Evolutionary conservation across 2,888 invertebrate genomes (phyloP).

Genomic region (Lasioglossum morio): DNA sequence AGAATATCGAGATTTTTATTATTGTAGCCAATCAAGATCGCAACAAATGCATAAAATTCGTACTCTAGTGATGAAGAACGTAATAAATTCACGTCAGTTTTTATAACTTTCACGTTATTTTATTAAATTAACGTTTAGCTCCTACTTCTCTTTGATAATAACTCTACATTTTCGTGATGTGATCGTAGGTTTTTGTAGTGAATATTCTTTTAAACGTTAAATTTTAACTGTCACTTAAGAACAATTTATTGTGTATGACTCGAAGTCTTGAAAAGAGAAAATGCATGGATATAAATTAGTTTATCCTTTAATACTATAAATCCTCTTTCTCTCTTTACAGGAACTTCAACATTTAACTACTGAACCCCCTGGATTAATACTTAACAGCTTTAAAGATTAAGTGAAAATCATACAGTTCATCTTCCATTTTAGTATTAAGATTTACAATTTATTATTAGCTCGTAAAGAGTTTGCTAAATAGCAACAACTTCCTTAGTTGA

Average conservation of each 20-base stretch:
- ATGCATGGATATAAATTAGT: neutral
- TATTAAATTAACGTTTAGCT: neutral
- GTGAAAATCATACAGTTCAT: neutral
- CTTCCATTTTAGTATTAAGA: neutral
- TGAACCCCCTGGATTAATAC: neutral
- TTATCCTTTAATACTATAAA: neutral
- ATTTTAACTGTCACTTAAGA: neutral
- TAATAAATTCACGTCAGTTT: neutral
- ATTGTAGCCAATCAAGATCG: neutral
- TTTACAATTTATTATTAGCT: neutral
- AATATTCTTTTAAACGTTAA: neutral
- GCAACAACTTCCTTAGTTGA: neutral
- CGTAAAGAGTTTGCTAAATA: neutral
- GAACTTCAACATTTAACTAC: neutral
- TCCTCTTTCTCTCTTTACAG: neutral
- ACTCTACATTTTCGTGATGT: neutral
- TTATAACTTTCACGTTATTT: neutral
- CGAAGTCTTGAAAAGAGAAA: neutral
- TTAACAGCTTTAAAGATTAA: neutral
- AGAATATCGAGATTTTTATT: neutral
- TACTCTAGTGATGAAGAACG: neutral
- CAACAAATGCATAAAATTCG: constrained; percentile 4
- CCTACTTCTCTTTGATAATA: neutral
- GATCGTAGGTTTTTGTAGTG: neutral
- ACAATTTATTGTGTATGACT: neutral